Conservation (phyloP, 2,888 invertebrate genomes). For the Colletes collaris region DNA sequence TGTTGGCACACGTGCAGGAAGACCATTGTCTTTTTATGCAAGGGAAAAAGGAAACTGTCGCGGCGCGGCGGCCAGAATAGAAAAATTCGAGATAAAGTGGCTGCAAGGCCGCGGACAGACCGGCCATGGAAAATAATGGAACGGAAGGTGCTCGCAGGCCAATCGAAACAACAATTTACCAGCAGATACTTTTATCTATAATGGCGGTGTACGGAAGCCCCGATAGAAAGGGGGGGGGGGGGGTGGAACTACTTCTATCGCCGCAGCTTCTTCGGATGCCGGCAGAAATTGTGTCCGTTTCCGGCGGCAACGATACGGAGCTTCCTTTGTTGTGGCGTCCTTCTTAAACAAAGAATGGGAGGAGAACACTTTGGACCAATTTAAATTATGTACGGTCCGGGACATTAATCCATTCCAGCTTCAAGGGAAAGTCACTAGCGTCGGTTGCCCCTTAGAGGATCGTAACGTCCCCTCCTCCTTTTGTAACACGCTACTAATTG, state of each 20-base stretch:
- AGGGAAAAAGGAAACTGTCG: slow-evolving; percentile 6
- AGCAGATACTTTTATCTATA: slow-evolving; percentile 62
- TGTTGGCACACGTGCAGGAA: slow-evolving; percentile 13
- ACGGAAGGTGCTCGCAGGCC: slow-evolving; percentile 58
- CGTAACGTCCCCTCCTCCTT: too few species aligned
- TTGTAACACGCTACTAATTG: too few species aligned
- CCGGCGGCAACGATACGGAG: slow-evolving; percentile 28
- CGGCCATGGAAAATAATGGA: slow-evolving; percentile 59
- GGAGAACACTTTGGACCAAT: too few species aligned
- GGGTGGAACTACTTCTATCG: slow-evolving; percentile 45
- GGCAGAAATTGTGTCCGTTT: slow-evolving; percentile 43
- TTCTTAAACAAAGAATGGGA: background rate
- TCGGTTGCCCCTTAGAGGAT: too few species aligned
- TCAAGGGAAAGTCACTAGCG: too few species aligned
- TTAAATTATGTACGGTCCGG: background rate
- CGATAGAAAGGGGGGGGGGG: slow-evolving; percentile 45
- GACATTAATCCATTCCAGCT: too few species aligned
- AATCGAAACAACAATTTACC: slow-evolving; percentile 69
- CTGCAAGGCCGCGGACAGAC: slow-evolving; percentile 29
- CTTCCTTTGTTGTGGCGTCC: background rate
- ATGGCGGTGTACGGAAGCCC: slow-evolving; percentile 46
- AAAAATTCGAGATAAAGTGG: slow-evolving; percentile 58
- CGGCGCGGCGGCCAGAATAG: slow-evolving; percentile 30
- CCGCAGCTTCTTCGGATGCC: slow-evolving; percentile 18
- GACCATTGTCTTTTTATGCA: slow-evolving; percentile 12